Conservation (phyloP, 2,888 invertebrate species). For the Xestia sexstrigata region DNA sequence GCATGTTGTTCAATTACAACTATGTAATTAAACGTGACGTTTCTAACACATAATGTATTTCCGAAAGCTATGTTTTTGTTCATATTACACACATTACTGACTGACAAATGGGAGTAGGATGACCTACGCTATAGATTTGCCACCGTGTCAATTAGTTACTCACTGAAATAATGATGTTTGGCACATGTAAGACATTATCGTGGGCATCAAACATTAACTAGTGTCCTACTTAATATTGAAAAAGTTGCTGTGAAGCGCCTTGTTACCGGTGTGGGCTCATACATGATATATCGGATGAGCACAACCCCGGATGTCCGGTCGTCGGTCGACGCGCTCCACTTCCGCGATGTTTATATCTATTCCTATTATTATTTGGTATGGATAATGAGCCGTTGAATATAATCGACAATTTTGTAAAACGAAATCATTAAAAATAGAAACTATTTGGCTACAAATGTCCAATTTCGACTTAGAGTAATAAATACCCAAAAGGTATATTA, state of each 20-base stretch:
- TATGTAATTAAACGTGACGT: conserved; percentile 78
- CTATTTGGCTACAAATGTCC: conserved; percentile 48
- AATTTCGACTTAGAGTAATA: conserved; percentile 63
- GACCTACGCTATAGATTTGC: conserved; percentile 70
- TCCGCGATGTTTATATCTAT: conserved; percentile 12
- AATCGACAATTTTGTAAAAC: conserved; percentile 36
- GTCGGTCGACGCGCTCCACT: conserved; percentile 16
- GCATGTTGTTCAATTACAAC: conserved; percentile 78
- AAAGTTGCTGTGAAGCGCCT: conserved; percentile 33
- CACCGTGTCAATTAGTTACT: conserved; percentile 64
- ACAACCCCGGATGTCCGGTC: not conserved
- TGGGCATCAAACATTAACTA: conserved; percentile 62
- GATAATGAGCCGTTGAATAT: conserved; percentile 28
- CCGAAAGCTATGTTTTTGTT: conserved; percentile 75
- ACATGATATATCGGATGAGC: not conserved
- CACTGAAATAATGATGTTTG: conserved; percentile 77
- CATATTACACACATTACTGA: conserved; percentile 64
- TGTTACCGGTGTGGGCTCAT: not conserved
- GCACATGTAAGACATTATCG: conserved; percentile 75
- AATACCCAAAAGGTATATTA: conserved; percentile 57
- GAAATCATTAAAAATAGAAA: conserved; percentile 47
- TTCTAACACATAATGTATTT: conserved; percentile 79
- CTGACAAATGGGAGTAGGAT: conserved; percentile 59
- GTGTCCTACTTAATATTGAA: conserved; percentile 58
- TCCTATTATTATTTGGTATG: conserved; percentile 29